Percentiles rank a stretch among this genome's conserved stretches.
Evolutionary conservation across 2,888 invertebrate species (phyloP).

Genomic region (Cecidostiba fungosa): DNA sequence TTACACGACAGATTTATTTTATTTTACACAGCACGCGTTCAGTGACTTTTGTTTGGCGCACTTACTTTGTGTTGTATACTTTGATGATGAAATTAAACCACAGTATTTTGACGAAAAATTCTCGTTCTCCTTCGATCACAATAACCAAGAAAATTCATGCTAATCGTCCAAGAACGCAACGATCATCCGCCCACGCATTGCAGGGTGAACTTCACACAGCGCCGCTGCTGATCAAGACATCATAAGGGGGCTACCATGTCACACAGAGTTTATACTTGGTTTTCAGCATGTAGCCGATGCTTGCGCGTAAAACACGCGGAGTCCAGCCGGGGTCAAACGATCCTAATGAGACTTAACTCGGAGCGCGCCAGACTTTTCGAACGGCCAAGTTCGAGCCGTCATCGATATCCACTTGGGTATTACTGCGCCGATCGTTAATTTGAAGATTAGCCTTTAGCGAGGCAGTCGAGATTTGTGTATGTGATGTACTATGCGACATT

Average conservation of each 20-base stretch:
- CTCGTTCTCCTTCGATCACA: background rate
- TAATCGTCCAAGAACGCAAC: background rate
- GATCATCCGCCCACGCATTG: background rate
- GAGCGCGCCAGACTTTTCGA: constrained; percentile 40
- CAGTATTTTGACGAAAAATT: background rate
- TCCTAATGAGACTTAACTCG: constrained; percentile 59
- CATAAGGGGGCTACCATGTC: background rate
- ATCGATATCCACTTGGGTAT: constrained; percentile 49
- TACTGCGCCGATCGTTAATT: constrained; percentile 68
- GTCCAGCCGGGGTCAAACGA: constrained; percentile 54
- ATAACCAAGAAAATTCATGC: background rate
- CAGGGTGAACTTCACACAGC: background rate
- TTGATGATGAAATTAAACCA: background rate
- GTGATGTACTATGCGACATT: too few species aligned
- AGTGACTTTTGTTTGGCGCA: background rate
- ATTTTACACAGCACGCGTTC: background rate
- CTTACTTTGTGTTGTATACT: background rate
- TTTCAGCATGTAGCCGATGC: constrained; percentile 8
- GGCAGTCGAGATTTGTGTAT: background rate
- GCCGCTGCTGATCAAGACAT: background rate
- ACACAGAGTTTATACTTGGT: background rate
- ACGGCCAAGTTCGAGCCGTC: constrained; percentile 54
- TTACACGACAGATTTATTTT: background rate
- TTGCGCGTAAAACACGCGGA: background rate
- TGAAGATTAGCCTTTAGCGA: constrained; percentile 65